Evolutionary conservation across 2,113 vertebrate species (phyloP).

Genomic region (Okapia johnstoni): DNA sequence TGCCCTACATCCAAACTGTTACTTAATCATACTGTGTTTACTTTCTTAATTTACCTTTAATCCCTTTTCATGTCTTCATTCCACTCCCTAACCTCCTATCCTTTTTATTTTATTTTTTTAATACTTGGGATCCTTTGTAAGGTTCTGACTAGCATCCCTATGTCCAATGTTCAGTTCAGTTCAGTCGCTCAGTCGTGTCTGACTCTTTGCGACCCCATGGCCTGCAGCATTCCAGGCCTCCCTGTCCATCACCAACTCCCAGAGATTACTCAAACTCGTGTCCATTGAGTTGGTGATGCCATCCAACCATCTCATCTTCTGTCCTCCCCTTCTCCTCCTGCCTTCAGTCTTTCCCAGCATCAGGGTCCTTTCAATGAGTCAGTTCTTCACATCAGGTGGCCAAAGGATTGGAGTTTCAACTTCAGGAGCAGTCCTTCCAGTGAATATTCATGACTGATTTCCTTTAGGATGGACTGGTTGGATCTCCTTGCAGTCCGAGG

Average conservation of each 20-base stretch:
- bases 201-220: not conserved
- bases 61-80: not conserved
- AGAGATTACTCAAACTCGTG: not conserved
- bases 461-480: not conserved
- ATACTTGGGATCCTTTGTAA: not conserved
- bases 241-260: not conserved
- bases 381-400: not conserved
- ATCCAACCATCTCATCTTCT: not conserved
- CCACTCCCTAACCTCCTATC: not conserved
- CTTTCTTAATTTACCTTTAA: not conserved
- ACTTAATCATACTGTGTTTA: not conserved
- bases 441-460: not conserved
- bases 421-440: not conserved
- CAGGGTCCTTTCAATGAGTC: not conserved
- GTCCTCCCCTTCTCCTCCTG: not conserved
- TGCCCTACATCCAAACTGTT: not conserved
- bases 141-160: not conserved
- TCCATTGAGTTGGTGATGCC: not conserved
- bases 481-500: not conserved
- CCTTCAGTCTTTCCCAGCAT: not conserved
- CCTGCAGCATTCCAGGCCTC: not conserved
- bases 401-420: not conserved
- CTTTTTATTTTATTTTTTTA: not conserved
- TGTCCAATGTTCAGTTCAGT: not conserved
- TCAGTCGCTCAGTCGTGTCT: not conserved